Evolutionary conservation across 2,888 invertebrate species (phyloP).

Genomic region (Oscheius sp.): DNA sequence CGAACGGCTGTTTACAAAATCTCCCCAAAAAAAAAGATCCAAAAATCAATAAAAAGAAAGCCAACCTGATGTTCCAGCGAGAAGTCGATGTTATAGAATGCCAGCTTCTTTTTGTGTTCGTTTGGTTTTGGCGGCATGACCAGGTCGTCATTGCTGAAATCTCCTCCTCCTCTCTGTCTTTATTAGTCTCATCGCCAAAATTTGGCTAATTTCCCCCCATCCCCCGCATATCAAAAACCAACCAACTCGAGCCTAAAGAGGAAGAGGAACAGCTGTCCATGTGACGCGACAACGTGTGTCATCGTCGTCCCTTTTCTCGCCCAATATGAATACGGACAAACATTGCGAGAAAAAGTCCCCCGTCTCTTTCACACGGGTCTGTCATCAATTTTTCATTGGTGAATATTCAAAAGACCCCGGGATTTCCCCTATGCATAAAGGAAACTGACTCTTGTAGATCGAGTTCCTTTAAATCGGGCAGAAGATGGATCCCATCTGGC

Average conservation of each 20-base stretch:
- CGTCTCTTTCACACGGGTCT: neutral
- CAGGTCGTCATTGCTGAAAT: conserved; percentile 83
- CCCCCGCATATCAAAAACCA: neutral
- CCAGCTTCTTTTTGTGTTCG: conserved; percentile 78
- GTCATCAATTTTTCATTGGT: too few species aligned
- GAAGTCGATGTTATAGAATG: conserved; percentile 98
- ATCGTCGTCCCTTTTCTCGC: too few species aligned
- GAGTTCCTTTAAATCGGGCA: conserved; percentile 86
- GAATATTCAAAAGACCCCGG: neutral
- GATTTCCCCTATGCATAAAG: neutral
- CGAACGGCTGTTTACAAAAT: neutral
- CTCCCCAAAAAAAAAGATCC: neutral
- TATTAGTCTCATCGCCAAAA: too few species aligned
- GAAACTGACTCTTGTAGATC: conserved; percentile 75
- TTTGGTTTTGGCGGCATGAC: conserved; percentile 97
- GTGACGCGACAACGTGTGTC: too few species aligned
- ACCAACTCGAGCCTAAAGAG: too few species aligned
- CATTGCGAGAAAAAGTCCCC: neutral
- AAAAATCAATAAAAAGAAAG: neutral
- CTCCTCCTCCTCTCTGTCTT: too few species aligned
- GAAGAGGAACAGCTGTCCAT: too few species aligned
- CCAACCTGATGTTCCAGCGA: conserved; percentile 93
- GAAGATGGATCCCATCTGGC: conserved; percentile 94
- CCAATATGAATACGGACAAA: too few species aligned
- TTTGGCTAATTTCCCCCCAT: neutral